phyloP scores from a whole-genome alignment of 2,888 invertebrate species.

The Julus scanicus region DNA sequence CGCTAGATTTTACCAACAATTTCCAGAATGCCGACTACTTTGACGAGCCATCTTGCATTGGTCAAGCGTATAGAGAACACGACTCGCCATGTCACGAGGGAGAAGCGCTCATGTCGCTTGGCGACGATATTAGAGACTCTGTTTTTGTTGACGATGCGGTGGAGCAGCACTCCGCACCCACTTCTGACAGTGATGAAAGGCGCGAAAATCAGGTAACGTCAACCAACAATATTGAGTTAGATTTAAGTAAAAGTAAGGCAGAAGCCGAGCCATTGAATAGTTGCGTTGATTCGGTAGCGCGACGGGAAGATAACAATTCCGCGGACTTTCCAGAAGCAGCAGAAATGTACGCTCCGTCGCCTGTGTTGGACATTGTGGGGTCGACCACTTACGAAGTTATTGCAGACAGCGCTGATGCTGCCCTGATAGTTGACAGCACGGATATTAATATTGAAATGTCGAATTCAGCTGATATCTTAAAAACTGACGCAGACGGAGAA shows the following conservation, averaged over 20 bases:
- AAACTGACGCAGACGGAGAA: no score
- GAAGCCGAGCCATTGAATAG: background rate
- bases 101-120: background rate
- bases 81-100: background rate
- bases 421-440: background rate
- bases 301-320: background rate
- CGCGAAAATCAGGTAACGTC: constrained; percentile 28
- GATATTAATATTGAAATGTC: background rate
- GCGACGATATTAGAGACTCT: background rate
- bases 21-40: background rate
- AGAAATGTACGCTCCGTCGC: background rate
- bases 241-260: constrained; percentile 35
- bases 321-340: background rate
- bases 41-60: background rate
- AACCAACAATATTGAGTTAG: constrained; percentile 39
- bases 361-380: background rate
- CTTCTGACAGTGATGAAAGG: no score
- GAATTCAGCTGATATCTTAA: no score
- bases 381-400: background rate
- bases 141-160: background rate
- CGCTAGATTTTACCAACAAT: background rate
- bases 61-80: background rate
- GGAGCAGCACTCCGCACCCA: background rate
- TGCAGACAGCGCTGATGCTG: background rate
- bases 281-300: background rate